phyloP scores from a whole-genome alignment of 1,140 invertebrate genomes.

The Drosophila orosa region DNA sequence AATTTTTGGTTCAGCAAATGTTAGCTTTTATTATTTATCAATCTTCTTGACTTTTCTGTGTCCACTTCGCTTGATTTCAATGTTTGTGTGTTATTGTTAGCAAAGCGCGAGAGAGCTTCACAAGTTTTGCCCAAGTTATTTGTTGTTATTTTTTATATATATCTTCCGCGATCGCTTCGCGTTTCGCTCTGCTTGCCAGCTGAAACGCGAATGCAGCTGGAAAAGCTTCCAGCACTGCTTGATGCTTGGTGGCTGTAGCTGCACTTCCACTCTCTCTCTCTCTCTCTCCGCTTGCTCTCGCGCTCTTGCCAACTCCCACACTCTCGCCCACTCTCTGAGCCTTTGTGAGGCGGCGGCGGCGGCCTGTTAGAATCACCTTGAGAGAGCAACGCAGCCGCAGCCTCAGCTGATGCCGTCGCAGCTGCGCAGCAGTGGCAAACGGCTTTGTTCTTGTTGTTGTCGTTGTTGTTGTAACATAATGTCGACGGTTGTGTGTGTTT shows the following conservation, averaged over 20 bases:
- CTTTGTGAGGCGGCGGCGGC: neutral
- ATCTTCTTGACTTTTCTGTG: neutral
- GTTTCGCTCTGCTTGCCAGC: slow-evolving; percentile 51
- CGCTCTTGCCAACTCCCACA: slow-evolving; percentile 3
- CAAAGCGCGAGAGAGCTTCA: slow-evolving; percentile 24
- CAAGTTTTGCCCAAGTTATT: neutral
- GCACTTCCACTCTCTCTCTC: slow-evolving; percentile 2
- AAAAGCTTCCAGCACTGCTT: slow-evolving; percentile 2
- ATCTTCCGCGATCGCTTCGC: slow-evolving; percentile 27
- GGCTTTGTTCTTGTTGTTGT: slow-evolving; percentile 46
- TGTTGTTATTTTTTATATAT: slow-evolving; percentile 9
- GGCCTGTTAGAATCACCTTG: slow-evolving; percentile 34
- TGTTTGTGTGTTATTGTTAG: slow-evolving; percentile 5
- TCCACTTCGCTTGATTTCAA: slow-evolving; percentile 25
- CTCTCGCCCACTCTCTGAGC: neutral
- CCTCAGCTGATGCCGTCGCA: slow-evolving; percentile 53
- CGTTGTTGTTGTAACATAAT: slow-evolving; percentile 1
- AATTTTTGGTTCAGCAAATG: slow-evolving; percentile 11
- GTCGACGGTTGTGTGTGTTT: neutral
- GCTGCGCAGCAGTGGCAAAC: slow-evolving; percentile 66
- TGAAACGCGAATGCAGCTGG: slow-evolving; percentile 70
- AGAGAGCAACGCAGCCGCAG: slow-evolving; percentile 20
- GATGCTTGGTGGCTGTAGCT: neutral
- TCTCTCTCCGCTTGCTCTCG: slow-evolving; percentile 18
- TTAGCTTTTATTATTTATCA: neutral